Evolutionary conservation across 2,113 vertebrate species (phyloP).

Genomic region (Scolopax mira): DNA sequence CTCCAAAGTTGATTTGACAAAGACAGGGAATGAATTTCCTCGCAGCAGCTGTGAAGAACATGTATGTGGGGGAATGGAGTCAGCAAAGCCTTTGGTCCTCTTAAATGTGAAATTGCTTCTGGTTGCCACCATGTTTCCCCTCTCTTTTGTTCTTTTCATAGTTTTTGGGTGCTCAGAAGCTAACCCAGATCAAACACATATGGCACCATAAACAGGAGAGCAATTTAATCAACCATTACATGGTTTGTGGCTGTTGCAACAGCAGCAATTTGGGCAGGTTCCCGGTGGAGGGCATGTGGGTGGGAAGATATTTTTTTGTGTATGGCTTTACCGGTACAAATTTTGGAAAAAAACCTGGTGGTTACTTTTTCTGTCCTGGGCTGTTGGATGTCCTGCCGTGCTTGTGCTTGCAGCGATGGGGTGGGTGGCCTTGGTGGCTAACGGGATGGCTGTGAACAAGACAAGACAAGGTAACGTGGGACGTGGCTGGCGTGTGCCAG

Average conservation of each 20-base stretch:
- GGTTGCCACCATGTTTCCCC: background rate
- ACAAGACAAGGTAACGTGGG: background rate
- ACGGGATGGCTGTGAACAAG: background rate
- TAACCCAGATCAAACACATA: background rate
- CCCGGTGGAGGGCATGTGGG: background rate
- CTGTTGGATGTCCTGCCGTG: background rate
- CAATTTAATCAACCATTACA: background rate
- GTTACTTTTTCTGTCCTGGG: background rate
- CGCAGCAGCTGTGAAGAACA: background rate
- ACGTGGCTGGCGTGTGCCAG: background rate
- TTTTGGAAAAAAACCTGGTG: background rate
- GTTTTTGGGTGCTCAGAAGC: background rate
- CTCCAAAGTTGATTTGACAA: background rate
- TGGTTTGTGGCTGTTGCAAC: background rate
- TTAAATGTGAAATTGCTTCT: background rate
- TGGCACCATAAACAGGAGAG: background rate
- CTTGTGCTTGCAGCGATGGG: rapidly evolving
- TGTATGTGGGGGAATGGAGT: background rate
- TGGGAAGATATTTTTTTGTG: background rate
- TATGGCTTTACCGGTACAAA: background rate
- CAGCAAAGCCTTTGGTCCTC: background rate
- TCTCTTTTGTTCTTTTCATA: background rate
- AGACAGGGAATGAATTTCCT: background rate
- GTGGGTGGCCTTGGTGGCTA: background rate
- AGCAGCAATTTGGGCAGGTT: background rate